Conservation (phyloP, 2,113 vertebrate species). For the Rana temporaria region DNA sequence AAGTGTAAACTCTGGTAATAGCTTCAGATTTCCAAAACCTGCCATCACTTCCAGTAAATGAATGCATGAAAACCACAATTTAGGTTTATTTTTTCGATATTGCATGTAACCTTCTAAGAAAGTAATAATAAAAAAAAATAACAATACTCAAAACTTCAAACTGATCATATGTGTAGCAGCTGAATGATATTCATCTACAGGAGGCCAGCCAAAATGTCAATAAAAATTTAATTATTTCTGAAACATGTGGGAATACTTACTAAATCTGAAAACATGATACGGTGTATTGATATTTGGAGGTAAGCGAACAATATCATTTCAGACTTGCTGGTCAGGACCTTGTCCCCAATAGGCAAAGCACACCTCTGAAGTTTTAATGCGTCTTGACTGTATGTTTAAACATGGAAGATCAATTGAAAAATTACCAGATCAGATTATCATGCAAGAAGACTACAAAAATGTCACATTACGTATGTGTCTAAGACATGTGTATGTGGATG, state of each 20-base stretch:
- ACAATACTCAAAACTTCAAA: conserved; percentile 65
- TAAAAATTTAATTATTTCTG: conserved; percentile 77
- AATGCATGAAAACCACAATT: conserved; percentile 54
- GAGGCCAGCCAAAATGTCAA: conserved; percentile 72
- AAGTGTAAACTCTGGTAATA: not conserved
- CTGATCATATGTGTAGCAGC: conserved; percentile 75
- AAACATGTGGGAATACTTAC: conserved; percentile 75
- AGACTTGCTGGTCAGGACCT: conserved; percentile 67
- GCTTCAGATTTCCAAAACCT: not conserved
- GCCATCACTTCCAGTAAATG: not conserved
- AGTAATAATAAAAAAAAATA: conserved; percentile 60
- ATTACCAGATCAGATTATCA: conserved; percentile 42
- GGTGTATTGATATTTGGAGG: conserved; percentile 65
- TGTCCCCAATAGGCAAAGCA: conserved; percentile 58
- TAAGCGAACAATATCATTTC: conserved; percentile 66
- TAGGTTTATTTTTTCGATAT: conserved; percentile 58
- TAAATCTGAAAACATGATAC: conserved; percentile 64
- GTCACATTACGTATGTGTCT: not conserved
- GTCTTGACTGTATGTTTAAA: conserved; percentile 44
- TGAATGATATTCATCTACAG: conserved; percentile 77
- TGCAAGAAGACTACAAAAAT: not conserved
- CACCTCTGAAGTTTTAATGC: conserved; percentile 55
- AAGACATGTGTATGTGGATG: not conserved
- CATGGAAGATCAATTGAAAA: conserved; percentile 53
- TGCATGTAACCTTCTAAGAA: conserved; percentile 61